phyloP scores from a whole-genome alignment of 2,797 vertebrate genomes.

The Paguma larvata region DNA sequence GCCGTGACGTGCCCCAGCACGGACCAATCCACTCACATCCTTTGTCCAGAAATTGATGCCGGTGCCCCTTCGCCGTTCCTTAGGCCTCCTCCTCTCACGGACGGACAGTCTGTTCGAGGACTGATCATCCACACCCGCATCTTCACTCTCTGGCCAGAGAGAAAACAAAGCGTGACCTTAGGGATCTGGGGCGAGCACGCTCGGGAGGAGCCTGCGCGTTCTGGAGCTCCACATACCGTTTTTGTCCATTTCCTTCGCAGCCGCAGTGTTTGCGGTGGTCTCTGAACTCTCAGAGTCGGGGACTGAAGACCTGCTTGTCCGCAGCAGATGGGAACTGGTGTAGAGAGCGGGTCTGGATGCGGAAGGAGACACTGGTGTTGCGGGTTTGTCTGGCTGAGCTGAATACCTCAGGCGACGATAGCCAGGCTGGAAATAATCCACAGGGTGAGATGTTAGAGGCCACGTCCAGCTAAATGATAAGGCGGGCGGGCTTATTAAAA shows the following conservation, averaged over 20 bases:
- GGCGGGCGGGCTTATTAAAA: neutral
- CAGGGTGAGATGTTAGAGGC: neutral
- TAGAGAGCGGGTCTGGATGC: conserved; percentile 85
- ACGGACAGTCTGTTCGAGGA: conserved; percentile 83
- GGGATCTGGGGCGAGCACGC: neutral
- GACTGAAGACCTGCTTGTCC: conserved; percentile 79
- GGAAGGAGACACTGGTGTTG: conserved; percentile 85
- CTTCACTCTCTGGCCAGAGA: conserved; percentile 86
- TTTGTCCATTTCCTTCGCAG: conserved; percentile 86
- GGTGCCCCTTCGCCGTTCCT: conserved; percentile 85
- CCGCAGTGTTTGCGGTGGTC: conserved; percentile 74
- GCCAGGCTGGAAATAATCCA: conserved; percentile 82
- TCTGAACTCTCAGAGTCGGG: conserved; percentile 82
- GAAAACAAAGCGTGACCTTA: conserved; percentile 5
- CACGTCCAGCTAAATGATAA: neutral
- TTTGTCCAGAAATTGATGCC: conserved; percentile 86
- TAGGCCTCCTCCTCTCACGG: conserved; percentile 87
- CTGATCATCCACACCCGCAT: conserved; percentile 88
- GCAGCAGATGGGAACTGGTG: conserved; percentile 84
- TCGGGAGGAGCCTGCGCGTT: too few relatives aligned
- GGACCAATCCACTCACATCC: conserved; percentile 88
- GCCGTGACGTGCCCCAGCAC: accelerated
- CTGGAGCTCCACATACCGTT: conserved; percentile 83
- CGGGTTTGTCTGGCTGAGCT: conserved; percentile 86
- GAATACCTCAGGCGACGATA: conserved; percentile 85